These are phyloP conservation scores for Tychaedon coryphoeus DNA, from an alignment of 2,113 vertebrate species.

Conservation along the genomic window DNA sequence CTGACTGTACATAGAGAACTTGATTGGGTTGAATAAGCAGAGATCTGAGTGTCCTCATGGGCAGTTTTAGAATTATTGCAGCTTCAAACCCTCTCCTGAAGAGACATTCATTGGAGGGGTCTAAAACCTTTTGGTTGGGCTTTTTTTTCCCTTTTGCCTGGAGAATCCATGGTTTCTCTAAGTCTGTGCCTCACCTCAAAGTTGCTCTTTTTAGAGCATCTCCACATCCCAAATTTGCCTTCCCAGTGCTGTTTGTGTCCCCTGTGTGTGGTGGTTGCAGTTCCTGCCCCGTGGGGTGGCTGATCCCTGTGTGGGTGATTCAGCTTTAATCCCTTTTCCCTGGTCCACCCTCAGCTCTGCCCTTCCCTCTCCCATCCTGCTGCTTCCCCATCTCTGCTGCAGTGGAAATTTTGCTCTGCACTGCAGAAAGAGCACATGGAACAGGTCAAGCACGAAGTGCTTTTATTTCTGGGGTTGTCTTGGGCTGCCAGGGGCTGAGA, in stretches of 20 bases:
- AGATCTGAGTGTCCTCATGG: not conserved
- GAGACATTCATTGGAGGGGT: not conserved
- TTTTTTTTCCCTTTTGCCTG: not conserved
- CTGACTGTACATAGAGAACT: not conserved
- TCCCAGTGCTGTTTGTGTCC: not conserved
- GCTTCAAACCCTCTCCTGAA: not conserved
- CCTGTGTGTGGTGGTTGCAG: not conserved
- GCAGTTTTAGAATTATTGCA: not conserved
- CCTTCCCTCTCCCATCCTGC: not conserved
- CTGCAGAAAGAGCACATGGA: constrained; percentile 7
- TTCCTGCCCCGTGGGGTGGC: not conserved
- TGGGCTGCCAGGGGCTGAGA: not conserved
- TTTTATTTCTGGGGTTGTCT: not conserved
- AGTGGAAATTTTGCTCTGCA: not conserved
- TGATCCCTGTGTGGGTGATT: not conserved
- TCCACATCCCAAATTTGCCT: not conserved
- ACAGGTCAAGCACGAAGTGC: not conserved
- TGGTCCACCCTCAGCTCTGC: not conserved
- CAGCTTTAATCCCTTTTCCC: not conserved
- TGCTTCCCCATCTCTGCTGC: not conserved
- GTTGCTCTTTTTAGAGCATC: not conserved
- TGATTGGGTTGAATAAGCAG: not conserved
- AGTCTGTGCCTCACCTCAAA: not conserved
- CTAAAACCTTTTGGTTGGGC: not conserved
- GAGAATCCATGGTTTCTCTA: not conserved